phyloP scores from a whole-genome alignment of 2,888 invertebrate genomes.

The Melolontha melolontha region DNA sequence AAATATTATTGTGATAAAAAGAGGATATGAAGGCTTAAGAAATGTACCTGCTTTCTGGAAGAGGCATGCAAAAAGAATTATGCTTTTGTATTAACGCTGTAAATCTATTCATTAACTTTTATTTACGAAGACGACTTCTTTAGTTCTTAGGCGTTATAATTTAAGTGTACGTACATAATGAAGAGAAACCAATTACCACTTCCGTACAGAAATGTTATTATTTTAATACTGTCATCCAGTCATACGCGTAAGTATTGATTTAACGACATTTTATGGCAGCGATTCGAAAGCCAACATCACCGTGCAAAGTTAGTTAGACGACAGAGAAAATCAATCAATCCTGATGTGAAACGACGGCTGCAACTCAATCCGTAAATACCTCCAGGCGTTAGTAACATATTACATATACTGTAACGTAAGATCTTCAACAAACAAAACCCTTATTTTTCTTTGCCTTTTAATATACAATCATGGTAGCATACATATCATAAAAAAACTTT shows the following conservation, averaged over 20 bases:
- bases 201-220: background rate
- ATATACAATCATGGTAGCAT: no score
- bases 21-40: no score
- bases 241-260: constrained; percentile 1
- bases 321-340: constrained; percentile 49
- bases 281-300: constrained; percentile 22
- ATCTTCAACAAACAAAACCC: constrained; percentile 28
- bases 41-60: no score
- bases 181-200: background rate
- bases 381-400: constrained; percentile 53
- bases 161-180: no score
- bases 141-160: no score
- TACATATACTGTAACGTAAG: constrained; percentile 22
- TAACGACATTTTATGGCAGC: background rate
- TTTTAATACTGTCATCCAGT: background rate
- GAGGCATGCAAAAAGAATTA: no score
- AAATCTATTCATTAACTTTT: no score
- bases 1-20: no score
- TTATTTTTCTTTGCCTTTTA: constrained; percentile 1
- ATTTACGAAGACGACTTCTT: no score
- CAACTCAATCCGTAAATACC: constrained; percentile 58
- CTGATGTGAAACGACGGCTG: constrained; percentile 61
- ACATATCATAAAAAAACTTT: background rate
- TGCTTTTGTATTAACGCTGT: no score
- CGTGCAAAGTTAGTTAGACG: constrained; percentile 40